Evolutionary conservation across 2,797 vertebrate genomes (phyloP), one percentile per base, ranked within the genome.

Genomic region (Muscicapa striata): DNA sequence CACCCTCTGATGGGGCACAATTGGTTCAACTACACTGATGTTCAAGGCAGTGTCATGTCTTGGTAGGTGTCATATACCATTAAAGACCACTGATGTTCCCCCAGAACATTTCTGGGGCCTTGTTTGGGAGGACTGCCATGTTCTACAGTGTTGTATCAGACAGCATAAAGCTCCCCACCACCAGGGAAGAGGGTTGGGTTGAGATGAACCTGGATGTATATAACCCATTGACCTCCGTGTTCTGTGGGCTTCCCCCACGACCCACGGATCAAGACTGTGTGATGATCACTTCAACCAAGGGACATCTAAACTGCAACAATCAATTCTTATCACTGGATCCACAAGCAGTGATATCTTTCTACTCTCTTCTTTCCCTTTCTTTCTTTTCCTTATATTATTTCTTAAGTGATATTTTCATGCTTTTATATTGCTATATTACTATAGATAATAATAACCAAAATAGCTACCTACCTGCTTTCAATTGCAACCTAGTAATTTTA

Each of bases 291-390:
- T 74, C 15, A 46, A 10, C 12, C 13, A 41, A 48, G 30, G 22
- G 13, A 54, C 22, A 27, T 32, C 15, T 68, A 27, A 67, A 36
- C 11, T 41, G 13, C 24, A 48, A 32, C 21, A 34, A 23, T 41
- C 26, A 23, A 10, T 13, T 20, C 19, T 36, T 38, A 34, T 40
- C 0, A 0, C 41, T 40, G 48, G 18, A 55, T 48, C 13, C 13
- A 43, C 0, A 0, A 34, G 13, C 24, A 13, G 22, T 5, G 27
- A 15, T 32, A 62, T 24, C 36, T 45, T 49, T 49, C 20, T 36
- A 43, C 23, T 62, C 9, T 11, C 54, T 36, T 46, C 29, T 34
- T 38, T 48, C 5, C 9, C 4, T 68, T 67, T 21, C 34, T 54
- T 82, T 43, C 16, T 63, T 69, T 57, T 43, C 19, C 11, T 29